Evolutionary conservation across 2,888 invertebrate species (phyloP).

Genomic region (Cheiracanthium punctorium): DNA sequence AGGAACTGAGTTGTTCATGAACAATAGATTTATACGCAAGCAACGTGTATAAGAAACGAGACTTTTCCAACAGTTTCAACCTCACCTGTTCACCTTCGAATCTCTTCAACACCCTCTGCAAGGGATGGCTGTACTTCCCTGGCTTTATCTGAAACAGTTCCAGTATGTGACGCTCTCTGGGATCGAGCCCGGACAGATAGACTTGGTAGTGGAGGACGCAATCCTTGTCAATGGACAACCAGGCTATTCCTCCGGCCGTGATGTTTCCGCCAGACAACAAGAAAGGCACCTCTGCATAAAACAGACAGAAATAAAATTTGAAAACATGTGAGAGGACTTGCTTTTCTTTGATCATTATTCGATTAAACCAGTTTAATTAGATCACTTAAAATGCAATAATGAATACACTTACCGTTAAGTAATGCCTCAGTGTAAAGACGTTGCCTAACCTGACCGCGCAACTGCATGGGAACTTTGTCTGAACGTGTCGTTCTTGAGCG

Average conservation of each 20-base stretch:
- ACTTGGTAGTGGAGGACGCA: slow-evolving; percentile 90
- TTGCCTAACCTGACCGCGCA: slow-evolving; percentile 86
- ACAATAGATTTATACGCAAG: no score
- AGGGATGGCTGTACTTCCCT: slow-evolving; percentile 28
- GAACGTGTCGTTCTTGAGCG: slow-evolving; percentile 74
- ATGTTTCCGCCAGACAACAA: slow-evolving; percentile 70
- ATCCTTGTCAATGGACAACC: slow-evolving; percentile 87
- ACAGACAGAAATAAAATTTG: no score
- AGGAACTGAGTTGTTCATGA: no score
- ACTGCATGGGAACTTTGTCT: slow-evolving; percentile 79
- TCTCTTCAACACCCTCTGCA: slow-evolving; percentile 60
- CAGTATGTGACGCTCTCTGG: slow-evolving; percentile 49
- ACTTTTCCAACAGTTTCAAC: no score
- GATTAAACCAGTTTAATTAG: no score
- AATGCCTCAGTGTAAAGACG: slow-evolving; percentile 82
- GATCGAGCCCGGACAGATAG: slow-evolving; percentile 63
- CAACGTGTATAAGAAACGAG: no score
- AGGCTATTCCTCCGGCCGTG: slow-evolving; percentile 83
- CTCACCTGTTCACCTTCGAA: slow-evolving; percentile 70
- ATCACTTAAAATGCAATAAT: no score
- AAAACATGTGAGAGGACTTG: no score
- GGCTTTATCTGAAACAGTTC: slow-evolving; percentile 54
- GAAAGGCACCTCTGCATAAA: slow-evolving; percentile 73
- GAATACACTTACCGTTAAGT: slow-evolving; percentile 78
- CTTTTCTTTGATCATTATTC: no score